A percentile compares a stretch with the other conserved stretches of the same genome.
Conservation (phyloP, 2,888 invertebrate species). For the Tholera decimalis region DNA sequence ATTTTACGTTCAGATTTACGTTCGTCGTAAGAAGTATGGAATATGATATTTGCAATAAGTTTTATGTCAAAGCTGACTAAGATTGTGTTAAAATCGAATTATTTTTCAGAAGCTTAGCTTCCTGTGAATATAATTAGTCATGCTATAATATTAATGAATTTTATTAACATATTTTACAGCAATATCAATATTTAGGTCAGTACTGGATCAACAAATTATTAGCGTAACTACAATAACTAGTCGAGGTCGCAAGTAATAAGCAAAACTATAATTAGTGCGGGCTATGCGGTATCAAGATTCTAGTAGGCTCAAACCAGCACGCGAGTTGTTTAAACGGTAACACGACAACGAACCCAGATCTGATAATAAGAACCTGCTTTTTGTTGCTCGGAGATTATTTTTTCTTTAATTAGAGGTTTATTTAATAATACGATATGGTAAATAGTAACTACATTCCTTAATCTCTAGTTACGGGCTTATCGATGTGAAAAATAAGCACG, state of each 20-base stretch:
- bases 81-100: not conserved
- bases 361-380: slow-evolving; percentile 74
- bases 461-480: slow-evolving; percentile 57
- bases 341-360: slow-evolving; percentile 83
- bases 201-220: slow-evolving; percentile 60
- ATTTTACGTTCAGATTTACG: slow-evolving; percentile 34
- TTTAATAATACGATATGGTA: slow-evolving; percentile 62
- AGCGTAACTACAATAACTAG: slow-evolving; percentile 63
- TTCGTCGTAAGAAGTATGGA: slow-evolving; percentile 6
- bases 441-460: slow-evolving; percentile 55
- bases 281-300: slow-evolving; percentile 84
- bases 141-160: not conserved
- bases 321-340: slow-evolving; percentile 82
- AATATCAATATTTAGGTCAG: slow-evolving; percentile 51
- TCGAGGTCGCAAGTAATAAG: slow-evolving; percentile 76
- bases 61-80: not conserved
- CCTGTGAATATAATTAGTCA: not conserved
- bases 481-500: slow-evolving; percentile 40
- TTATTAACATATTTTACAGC: not conserved
- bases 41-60: slow-evolving; percentile 34
- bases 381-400: slow-evolving; percentile 75
- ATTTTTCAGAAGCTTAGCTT: not conserved
- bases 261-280: slow-evolving; percentile 86
- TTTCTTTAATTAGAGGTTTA: slow-evolving; percentile 65
- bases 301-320: slow-evolving; percentile 76